Conservation (phyloP, 2,113 vertebrate species). For the Sturnus vulgaris region DNA sequence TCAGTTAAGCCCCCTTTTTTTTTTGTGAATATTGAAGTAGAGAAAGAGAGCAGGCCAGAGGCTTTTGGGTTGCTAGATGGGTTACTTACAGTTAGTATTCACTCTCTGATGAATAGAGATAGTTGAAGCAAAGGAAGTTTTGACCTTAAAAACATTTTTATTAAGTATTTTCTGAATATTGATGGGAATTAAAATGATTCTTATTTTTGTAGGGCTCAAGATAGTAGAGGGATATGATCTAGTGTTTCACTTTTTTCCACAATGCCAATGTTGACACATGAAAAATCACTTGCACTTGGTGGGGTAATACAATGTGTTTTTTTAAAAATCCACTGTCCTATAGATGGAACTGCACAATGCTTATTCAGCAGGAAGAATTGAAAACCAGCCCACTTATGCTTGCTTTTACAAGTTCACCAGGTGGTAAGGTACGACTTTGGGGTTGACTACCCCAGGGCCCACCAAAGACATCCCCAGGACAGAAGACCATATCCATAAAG, state of each 20-base stretch:
- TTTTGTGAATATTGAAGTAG: background rate
- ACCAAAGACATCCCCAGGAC: background rate
- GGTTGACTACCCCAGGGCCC: background rate
- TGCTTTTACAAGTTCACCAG: background rate
- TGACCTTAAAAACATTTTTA: background rate
- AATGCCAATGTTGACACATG: background rate
- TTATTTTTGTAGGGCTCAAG: background rate
- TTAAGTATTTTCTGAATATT: conserved; percentile 27
- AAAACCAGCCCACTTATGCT: background rate
- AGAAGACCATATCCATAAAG: rapidly evolving
- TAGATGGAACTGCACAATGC: background rate
- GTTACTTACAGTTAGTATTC: background rate
- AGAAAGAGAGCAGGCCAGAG: background rate
- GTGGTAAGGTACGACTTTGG: background rate
- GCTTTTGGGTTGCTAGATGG: background rate
- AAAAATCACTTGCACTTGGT: background rate
- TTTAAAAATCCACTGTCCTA: background rate
- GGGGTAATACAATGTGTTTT: background rate
- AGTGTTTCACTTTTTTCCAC: background rate
- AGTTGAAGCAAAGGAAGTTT: background rate
- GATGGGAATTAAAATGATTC: background rate
- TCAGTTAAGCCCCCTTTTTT: background rate
- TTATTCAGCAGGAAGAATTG: too few relatives aligned
- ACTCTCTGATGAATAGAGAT: background rate
- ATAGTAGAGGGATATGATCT: background rate